Percentiles rank a stretch among this genome's conserved stretches.
These are phyloP conservation scores for Melanerpes formicivorus DNA, from an alignment of 2,113 vertebrate genomes.

Conservation along the genomic window DNA sequence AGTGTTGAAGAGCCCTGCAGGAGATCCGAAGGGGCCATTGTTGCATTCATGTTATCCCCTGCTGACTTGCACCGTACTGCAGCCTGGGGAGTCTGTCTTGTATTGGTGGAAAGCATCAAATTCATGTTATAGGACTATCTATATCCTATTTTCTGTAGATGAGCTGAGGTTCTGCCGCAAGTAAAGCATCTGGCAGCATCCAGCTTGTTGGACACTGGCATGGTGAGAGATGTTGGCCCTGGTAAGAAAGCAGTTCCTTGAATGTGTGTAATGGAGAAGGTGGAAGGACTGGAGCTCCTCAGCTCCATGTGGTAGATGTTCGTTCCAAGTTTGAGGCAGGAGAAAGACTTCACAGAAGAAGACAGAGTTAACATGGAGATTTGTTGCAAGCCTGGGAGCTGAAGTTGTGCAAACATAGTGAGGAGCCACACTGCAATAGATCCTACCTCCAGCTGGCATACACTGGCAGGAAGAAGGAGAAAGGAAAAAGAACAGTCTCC, in stretches of 20 bases:
- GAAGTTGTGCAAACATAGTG: not conserved
- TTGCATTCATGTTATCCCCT: accelerated
- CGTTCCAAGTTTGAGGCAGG: not conserved
- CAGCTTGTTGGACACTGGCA: not conserved
- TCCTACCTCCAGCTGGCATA: not conserved
- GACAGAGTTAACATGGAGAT: not conserved
- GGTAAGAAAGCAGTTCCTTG: not conserved
- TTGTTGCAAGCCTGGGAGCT: not conserved
- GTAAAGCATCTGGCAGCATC: not conserved
- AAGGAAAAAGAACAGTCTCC: not conserved
- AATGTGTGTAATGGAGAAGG: no score
- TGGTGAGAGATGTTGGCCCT: not conserved
- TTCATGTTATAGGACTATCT: not conserved
- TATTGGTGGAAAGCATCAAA: not conserved
- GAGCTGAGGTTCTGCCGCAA: not conserved
- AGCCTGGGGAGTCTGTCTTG: not conserved
- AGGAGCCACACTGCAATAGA: not conserved
- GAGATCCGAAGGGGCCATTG: not conserved
- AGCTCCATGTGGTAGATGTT: not conserved
- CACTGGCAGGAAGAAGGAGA: not conserved
- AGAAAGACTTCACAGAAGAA: not conserved
- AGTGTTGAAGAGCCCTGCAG: not conserved
- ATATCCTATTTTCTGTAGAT: not conserved
- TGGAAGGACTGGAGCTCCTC: not conserved
- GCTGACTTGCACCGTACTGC: not conserved